Evolutionary conservation across 2,797 vertebrate species (phyloP), one percentile per base, ranked within the genome.

Genomic region (Menidia menidia): DNA sequence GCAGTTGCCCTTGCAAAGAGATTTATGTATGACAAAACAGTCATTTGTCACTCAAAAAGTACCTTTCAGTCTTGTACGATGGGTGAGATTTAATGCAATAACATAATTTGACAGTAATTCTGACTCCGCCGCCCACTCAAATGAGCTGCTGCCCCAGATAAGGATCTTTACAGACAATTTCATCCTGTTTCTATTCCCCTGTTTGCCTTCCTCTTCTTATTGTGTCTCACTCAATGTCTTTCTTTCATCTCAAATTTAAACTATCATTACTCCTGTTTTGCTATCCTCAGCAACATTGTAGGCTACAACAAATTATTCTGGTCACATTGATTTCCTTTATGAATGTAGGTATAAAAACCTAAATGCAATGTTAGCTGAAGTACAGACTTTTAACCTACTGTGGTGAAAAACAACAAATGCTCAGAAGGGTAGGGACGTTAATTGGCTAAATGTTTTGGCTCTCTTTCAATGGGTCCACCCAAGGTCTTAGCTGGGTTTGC

Each of bases 401-500:
- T 43, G 47, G 33, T 47, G 54, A 51, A 25, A 61, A 58, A 64
- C 48, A 50, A 53, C 25, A 43, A 9, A 31, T 61, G 18, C 81
- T 77, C 63, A 76, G 45, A 66, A 13, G 43, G 0, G 43, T 39
- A 47, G 16, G 61, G 58, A 57, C 55, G 78, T 83, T 67, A 81
- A 81, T 60, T 85, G 65, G 52, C 68, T 80, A 80, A 91, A 90
- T 85, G 87, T 85, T 83, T 81, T 89, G 80, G 60, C 48, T 47
- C n/a, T 30, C 25, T 74, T 82, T 77, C 57, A 61, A 6, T 19
- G 30, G 73, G 32, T 75, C 73, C 65, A 33, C 87, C 79, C 75
- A 71, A 44, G 57, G 45, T 68, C 52, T 72, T 71, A 57, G 68
- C 56, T 47, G 39, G 57, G 68, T 47, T 31, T 55, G 43, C 30